Evolutionary conservation across 2,888 invertebrate species (phyloP), one percentile per base, ranked within the genome.

Genomic region (Tholera decimalis): DNA sequence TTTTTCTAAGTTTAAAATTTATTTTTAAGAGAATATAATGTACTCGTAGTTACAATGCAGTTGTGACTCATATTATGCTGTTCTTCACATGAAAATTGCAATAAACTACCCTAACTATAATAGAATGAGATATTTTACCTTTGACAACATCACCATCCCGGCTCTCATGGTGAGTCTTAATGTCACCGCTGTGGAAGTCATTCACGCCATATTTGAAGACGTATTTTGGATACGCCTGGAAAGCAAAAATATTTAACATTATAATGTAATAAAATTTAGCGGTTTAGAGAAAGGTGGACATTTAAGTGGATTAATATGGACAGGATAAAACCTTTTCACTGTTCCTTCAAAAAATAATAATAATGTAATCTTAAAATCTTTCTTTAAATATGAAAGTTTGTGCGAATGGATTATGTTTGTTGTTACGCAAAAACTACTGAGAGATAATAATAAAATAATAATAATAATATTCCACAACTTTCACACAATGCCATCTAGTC

Each of bases 181-280:
- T 96, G 83, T 96, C 96, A 15, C 96, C 96, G 4, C 96, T 96
- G 85, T 96, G 96, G 83, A 96, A 96, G 84, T 96, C 96, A 69
- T 96, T 95, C 28, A 96, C 96, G 49, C 96, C 96, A 76, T 96
- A 96, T 82, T 96, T 96, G 88, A 96, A 96, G 58, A 86, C 92
- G 84, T 96, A 96, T 86, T 96, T 96, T 44, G 97, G 97, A 80
- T 97, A 97, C 26, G 97, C 96, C 97, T 97, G 90, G 9, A 92
- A 93, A 55, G 24, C 30, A 18, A 53, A 56, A 47, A 7, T 11
- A 3, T 5, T 9, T 3, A 35, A n/a, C 9, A 22, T 30, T 9
- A 3, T 22, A 13, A 30, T 11, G 13, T 11, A 37, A 55, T 22
- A 37, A 6, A 37, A n/a, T 13, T 15, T 8, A 18, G 1, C 6